Base-by-base conservation (phyloP, 64 coral and sea anemone genomes). In the Orbicella faveolata region DNA sequence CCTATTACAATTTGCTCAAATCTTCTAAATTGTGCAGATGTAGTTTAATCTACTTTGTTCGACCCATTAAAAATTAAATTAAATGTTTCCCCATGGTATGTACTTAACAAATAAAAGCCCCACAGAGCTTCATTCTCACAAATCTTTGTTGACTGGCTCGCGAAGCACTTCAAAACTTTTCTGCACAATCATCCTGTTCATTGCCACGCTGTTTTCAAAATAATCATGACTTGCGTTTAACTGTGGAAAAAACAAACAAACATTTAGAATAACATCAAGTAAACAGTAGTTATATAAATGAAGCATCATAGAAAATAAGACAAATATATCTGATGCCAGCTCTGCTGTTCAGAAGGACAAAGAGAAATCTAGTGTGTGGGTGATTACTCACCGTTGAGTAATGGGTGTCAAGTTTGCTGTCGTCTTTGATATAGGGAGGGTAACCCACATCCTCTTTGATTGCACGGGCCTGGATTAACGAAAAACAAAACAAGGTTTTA, bases 381-480 rank as follows among this genome's bases (percentile, higher is more conserved):
- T 15, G 13, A 15, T 15, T 14, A 92, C 88, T 90, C 36, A 94
- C 93, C 76, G 48, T 63, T 17, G 76, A 74, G 10, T 91, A 83
- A 18, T 75, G 75, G 17, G 13, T 36, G 41, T 84, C 77, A 26
- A 94, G 93, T 91, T 94, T 88, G 2, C 23, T 70, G 70, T 89
- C 75, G 75, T 94, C 76, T 81, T 91, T 94, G 83, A 94, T 94
- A n/a, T 83, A 94, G 39, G 39, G 17, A 4, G 93, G 93, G 37
- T 94, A 94, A 0, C 93, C 93, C n/a, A 94, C 74, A 52, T 83
- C 89, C 33, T 94, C 93, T 20, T 79, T 69, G 14, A 94, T 91
- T 23, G 93, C 93, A 23, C 51, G 34, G 12, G 89, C 93, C 93
- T 94, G 80, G 14, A 21, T 21, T 75, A 18, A 30, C 30, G 30